Conservation (phyloP, 2,113 vertebrate species). For the Xenotilapia caudafasciata region DNA sequence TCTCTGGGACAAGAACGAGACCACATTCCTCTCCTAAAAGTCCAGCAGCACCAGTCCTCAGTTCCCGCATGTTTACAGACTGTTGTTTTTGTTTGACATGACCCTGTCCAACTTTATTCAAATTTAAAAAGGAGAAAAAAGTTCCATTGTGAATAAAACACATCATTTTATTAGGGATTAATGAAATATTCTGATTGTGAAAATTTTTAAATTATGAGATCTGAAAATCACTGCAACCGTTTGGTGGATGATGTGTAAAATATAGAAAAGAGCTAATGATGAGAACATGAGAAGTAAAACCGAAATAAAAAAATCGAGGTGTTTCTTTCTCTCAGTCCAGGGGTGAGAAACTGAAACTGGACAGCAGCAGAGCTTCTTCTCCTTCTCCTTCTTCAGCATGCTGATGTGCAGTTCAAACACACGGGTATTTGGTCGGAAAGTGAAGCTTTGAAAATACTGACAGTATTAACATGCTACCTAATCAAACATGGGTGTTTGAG, state of each 20-base stretch:
- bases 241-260: rapidly evolving
- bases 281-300: background rate
- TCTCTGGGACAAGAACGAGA: background rate
- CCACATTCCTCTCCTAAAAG: rapidly evolving
- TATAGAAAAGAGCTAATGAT: rapidly evolving
- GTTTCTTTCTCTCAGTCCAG: background rate
- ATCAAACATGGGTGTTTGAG: background rate
- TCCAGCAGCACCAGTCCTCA: background rate
- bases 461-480: background rate
- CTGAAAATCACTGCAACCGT: rapidly evolving
- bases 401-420: background rate
- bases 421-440: rapidly evolving
- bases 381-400: rapidly evolving
- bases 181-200: background rate
- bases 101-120: background rate
- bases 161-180: rapidly evolving
- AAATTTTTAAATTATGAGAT: background rate
- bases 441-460: background rate
- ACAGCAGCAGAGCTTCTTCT: background rate
- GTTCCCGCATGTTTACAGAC: background rate
- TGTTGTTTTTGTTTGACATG: background rate
- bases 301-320: rapidly evolving
- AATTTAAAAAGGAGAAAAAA: background rate
- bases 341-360: background rate
- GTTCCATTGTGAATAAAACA: background rate